phyloP scores from a whole-genome alignment of 2,797 vertebrate species.

The Stomatorhinus walkeri region DNA sequence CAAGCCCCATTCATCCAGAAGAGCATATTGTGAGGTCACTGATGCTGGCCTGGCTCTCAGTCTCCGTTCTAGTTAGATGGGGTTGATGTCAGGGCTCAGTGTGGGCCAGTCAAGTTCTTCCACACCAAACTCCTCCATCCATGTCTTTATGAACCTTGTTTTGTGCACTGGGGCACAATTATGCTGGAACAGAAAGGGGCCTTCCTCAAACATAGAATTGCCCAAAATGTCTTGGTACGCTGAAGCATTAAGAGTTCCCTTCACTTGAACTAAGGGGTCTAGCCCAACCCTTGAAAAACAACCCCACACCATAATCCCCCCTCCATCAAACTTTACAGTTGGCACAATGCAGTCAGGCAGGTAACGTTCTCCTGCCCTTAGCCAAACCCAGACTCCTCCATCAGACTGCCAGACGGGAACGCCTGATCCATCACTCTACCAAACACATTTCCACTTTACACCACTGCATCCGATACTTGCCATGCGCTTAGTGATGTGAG shows the following conservation, averaged over 20 bases:
- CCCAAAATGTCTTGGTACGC: no score
- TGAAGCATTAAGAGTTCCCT: no score
- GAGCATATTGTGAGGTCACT: neutral
- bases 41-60: neutral
- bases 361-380: neutral
- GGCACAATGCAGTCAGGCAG: neutral
- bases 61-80: neutral
- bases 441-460: neutral
- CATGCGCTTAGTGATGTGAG: neutral
- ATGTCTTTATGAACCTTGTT: neutral
- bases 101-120: neutral
- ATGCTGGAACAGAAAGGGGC: neutral
- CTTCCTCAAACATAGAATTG: neutral
- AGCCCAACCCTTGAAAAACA: no score
- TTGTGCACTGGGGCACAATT: neutral
- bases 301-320: no score
- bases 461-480: neutral
- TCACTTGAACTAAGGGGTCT: no score
- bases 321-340: neutral
- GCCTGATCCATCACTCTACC: neutral
- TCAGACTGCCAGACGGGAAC: neutral
- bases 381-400: neutral
- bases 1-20: neutral
- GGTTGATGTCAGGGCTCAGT: neutral
- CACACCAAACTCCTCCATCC: neutral